These are phyloP conservation scores for Macroramphosus scolopax DNA, from an alignment of 2,797 vertebrate genomes.

Conservation along the genomic window DNA sequence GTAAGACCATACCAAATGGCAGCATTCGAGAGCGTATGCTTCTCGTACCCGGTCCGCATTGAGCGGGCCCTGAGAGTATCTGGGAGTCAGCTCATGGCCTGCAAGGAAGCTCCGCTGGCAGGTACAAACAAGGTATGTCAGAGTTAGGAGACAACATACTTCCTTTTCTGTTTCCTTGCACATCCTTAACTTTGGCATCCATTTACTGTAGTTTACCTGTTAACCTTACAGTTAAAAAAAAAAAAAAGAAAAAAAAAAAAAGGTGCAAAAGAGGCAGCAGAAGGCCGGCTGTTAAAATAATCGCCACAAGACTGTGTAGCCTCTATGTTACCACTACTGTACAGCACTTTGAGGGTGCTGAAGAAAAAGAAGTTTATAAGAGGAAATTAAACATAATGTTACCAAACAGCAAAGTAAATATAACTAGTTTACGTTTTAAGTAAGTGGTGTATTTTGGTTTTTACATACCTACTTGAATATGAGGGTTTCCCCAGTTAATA, in stretches of 20 bases:
- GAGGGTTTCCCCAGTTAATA: constrained; percentile 91
- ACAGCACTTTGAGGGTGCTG: constrained; percentile 98
- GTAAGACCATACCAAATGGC: constrained; percentile 99
- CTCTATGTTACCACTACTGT: constrained; percentile 93
- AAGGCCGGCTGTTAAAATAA: constrained; percentile 91
- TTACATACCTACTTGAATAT: constrained; percentile 88
- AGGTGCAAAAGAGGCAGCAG: constrained; percentile 90
- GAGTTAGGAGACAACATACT: constrained; percentile 99
- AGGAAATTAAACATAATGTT: constrained; percentile 84
- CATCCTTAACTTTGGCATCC: constrained; percentile 98
- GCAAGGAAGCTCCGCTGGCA: constrained; percentile 99
- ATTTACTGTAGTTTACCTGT: constrained; percentile 99
- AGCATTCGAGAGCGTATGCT: constrained; percentile 99
- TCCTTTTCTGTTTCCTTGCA: constrained; percentile 88
- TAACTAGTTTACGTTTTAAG: constrained; percentile 58
- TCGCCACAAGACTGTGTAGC: constrained; percentile 83
- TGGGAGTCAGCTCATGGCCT: constrained; percentile 99
- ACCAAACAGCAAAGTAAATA: constrained; percentile 81
- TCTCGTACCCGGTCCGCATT: constrained; percentile 99
- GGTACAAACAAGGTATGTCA: constrained; percentile 99
- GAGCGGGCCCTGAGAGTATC: constrained; percentile 99
- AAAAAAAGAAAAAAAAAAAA: constrained; percentile 72
- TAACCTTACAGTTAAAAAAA: constrained; percentile 94
- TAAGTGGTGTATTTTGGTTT: constrained; percentile 26
- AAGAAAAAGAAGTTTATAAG: constrained; percentile 88